A percentile compares a stretch with the other conserved stretches of the same genome.
These are phyloP conservation scores for Barypeithes pellucidus DNA, from an alignment of 2,888 invertebrate species.

Conservation along the genomic window DNA sequence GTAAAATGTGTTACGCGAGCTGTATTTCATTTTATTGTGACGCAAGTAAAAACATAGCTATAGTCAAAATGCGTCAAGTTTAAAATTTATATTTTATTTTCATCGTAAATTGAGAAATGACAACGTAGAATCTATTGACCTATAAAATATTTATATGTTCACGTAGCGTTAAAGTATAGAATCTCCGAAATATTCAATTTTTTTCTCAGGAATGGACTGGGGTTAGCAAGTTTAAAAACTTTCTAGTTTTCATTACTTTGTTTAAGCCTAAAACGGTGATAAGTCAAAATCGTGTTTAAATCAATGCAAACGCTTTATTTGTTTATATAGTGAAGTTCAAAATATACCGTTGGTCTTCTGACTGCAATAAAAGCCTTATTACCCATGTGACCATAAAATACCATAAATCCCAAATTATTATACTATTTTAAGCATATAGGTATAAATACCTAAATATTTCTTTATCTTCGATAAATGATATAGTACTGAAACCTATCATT, in stretches of 20 bases:
- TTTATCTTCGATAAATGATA: too few species aligned
- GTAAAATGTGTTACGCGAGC: neutral
- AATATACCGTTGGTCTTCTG: too few species aligned
- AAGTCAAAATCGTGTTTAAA: too few species aligned
- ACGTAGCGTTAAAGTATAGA: neutral
- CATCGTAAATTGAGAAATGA: conserved; percentile 17
- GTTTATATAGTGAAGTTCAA: too few species aligned
- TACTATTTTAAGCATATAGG: too few species aligned
- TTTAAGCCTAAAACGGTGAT: too few species aligned
- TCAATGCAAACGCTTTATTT: too few species aligned
- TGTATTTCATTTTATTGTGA: conserved; percentile 2
- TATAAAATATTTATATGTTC: conserved; percentile 5
- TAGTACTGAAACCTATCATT: too few species aligned
- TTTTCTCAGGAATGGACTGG: conserved; percentile 3
- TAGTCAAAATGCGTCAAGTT: neutral
- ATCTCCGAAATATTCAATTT: neutral
- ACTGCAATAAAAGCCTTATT: too few species aligned
- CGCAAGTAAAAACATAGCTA: neutral
- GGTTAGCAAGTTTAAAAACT: neutral
- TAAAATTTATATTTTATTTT: conserved; percentile 27
- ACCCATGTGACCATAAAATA: too few species aligned
- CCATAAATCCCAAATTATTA: too few species aligned
- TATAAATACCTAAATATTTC: too few species aligned
- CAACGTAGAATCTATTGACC: conserved; percentile 22
- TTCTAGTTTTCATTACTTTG: neutral